Evolutionary conservation across 2,888 invertebrate species (phyloP).

Genomic region (Zonitis immaculata): DNA sequence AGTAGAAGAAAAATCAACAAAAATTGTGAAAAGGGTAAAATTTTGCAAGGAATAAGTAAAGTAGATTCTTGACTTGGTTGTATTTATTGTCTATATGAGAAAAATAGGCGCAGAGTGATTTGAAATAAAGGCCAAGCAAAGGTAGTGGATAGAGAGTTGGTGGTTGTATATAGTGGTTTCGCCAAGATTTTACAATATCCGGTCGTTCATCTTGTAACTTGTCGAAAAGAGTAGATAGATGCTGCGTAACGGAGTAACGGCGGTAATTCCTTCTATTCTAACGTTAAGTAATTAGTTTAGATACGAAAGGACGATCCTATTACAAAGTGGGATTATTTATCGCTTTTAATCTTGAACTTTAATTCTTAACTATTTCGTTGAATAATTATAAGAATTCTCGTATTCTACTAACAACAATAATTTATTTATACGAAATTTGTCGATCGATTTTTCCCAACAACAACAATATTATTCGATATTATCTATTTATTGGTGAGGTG

Average conservation of each 20-base stretch:
- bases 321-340: background rate
- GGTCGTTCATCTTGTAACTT: slow-evolving; percentile 19
- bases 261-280: background rate
- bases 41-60: background rate
- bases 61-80: background rate
- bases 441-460: background rate
- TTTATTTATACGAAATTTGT: background rate
- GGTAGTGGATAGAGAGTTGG: too few species aligned
- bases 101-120: background rate
- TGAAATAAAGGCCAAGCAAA: background rate
- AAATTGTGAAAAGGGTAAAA: background rate
- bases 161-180: background rate
- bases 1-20: background rate
- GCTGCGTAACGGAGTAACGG: background rate
- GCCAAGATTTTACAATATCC: slow-evolving; percentile 12
- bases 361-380: background rate
- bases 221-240: slow-evolving; percentile 13
- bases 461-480: too few species aligned
- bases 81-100: background rate
- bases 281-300: slow-evolving; percentile 7
- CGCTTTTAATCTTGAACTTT: too few species aligned
- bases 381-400: background rate
- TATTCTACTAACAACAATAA: background rate
- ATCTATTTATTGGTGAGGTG: too few species aligned
- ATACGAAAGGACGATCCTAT: background rate